Evolutionary conservation across 2,113 vertebrate species (phyloP).

Genomic region (Oxyruncus cristatus): DNA sequence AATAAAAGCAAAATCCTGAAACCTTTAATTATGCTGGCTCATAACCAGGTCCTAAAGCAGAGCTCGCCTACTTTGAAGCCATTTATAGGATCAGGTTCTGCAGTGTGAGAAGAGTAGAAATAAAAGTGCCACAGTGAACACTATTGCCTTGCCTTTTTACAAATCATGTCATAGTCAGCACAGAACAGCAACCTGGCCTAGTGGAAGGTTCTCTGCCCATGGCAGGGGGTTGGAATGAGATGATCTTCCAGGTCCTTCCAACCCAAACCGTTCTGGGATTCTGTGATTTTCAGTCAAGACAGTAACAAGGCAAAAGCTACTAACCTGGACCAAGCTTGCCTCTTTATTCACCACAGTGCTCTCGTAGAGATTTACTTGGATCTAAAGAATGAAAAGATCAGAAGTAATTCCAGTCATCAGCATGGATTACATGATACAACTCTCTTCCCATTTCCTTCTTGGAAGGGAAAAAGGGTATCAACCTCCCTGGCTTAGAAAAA

Average conservation of each 20-base stretch:
- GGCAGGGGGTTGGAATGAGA: not conserved
- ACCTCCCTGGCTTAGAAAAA: not conserved
- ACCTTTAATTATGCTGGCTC: conserved; percentile 30
- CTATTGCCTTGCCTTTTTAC: not conserved
- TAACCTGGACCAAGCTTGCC: conserved; percentile 77
- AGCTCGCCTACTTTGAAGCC: conserved; percentile 26
- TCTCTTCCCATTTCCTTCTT: too few relatives aligned
- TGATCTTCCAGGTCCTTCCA: not conserved
- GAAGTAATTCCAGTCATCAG: not conserved
- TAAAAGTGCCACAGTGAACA: not conserved
- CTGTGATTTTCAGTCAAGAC: not conserved
- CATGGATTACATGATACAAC: not conserved
- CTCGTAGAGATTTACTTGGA: conserved; percentile 80
- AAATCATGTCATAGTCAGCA: not conserved
- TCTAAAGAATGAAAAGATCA: conserved; percentile 64
- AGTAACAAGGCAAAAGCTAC: not conserved
- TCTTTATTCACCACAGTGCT: conserved; percentile 76
- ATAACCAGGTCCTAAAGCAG: not conserved
- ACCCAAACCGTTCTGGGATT: too few relatives aligned
- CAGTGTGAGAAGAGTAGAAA: not conserved
- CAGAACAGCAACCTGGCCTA: not conserved
- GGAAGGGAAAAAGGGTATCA: not conserved
- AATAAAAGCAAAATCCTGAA: not conserved
- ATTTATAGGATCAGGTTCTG: conserved; percentile 43
- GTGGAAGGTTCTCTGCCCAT: not conserved